These are phyloP conservation scores for Phaonia tiefii DNA, from an alignment of 2,888 invertebrate species.

Conservation along the genomic window DNA sequence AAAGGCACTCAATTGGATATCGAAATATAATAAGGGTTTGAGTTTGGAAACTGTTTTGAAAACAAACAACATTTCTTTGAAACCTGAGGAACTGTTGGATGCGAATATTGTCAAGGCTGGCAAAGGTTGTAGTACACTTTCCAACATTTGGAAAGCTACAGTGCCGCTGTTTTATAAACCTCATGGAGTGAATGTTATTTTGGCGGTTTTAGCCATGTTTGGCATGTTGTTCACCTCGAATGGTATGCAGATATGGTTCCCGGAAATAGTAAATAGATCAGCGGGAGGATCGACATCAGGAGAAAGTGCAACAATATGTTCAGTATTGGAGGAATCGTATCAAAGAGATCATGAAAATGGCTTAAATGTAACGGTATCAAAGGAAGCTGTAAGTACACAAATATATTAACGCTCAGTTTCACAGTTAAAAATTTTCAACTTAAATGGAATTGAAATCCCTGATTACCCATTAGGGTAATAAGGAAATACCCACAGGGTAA, in stretches of 20 bases:
- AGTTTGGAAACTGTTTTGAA: constrained; percentile 69
- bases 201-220: constrained; percentile 71
- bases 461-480: no score
- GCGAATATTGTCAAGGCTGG: constrained; percentile 68
- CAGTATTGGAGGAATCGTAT: constrained; percentile 71
- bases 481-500: no score
- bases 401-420: no score
- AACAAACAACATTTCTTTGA: constrained; percentile 67
- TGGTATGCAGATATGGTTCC: constrained; percentile 79
- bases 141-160: constrained; percentile 73
- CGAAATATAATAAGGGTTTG: constrained; percentile 71
- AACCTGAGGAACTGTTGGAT: constrained; percentile 70
- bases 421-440: no score
- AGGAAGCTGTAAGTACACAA: constrained; percentile 60
- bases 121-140: constrained; percentile 69
- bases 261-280: constrained; percentile 78
- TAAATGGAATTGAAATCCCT: no score
- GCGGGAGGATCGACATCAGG: constrained; percentile 62
- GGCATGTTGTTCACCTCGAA: constrained; percentile 76
- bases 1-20: constrained; percentile 73
- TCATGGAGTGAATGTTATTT: constrained; percentile 71
- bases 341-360: constrained; percentile 48
- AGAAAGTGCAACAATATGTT: constrained; percentile 71
- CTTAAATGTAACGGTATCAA: neutral
- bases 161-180: constrained; percentile 75